Conservation (phyloP, 1,140 invertebrate genomes). For the Brachionus angularis region DNA sequence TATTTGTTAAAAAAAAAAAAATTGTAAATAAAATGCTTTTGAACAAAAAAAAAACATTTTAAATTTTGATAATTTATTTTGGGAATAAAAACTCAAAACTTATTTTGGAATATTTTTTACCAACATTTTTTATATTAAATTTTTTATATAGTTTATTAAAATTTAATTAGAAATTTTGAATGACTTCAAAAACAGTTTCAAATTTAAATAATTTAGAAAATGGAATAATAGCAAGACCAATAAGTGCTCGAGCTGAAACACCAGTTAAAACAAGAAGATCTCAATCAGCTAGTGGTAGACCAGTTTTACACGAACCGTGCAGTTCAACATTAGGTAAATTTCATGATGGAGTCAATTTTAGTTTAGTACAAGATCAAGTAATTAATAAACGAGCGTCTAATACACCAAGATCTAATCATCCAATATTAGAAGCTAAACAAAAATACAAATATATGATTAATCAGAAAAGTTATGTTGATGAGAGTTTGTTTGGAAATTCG, state of each 20-base stretch:
- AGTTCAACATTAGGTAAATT: slow-evolving; percentile 35
- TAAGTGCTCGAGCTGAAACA: too few species aligned
- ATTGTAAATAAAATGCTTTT: slow-evolving; percentile 31
- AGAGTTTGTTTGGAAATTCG: slow-evolving; percentile 13
- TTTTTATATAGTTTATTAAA: too few species aligned
- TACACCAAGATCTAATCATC: slow-evolving; percentile 25
- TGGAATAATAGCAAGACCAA: slow-evolving; percentile 1
- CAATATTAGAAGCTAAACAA: slow-evolving; percentile 17
- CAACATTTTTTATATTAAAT: too few species aligned
- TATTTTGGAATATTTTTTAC: too few species aligned
- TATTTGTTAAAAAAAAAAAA: too few species aligned
- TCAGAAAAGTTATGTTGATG: slow-evolving; percentile 35
- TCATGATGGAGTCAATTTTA: slow-evolving; percentile 35
- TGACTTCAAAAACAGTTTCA: not conserved
- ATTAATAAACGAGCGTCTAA: slow-evolving; percentile 1
- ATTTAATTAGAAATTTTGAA: too few species aligned
- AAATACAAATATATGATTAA: slow-evolving; percentile 36
- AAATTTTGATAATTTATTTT: not conserved
- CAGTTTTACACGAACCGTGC: slow-evolving; percentile 27
- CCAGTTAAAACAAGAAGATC: slow-evolving; percentile 22
- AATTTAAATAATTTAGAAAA: not conserved
- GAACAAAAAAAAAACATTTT: not conserved
- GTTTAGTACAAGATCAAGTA: slow-evolving; percentile 5
- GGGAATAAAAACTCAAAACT: not conserved
- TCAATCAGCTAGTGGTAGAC: not conserved